Conservation (phyloP, 2,797 vertebrate species). For the Pygocentrus nattereri region DNA sequence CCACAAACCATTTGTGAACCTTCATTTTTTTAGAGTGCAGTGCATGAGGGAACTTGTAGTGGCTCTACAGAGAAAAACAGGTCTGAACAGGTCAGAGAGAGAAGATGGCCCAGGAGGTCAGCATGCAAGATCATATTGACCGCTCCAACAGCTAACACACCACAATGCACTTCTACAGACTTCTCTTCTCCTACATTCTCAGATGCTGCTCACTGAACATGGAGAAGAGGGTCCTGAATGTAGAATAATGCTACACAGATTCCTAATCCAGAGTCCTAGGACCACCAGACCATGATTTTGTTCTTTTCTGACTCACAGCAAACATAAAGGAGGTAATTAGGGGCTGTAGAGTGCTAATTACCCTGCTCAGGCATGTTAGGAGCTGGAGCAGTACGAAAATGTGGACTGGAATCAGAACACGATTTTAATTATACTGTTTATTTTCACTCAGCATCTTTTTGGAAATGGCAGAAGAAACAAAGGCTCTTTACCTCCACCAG, state of each 20-base stretch:
- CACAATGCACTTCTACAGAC: neutral
- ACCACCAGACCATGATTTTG: constrained; percentile 23
- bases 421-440: neutral
- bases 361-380: neutral
- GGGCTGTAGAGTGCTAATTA: constrained; percentile 33
- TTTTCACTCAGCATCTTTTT: neutral
- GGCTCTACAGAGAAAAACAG: constrained; percentile 35
- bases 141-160: constrained; percentile 37
- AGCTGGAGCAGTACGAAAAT: constrained; percentile 13
- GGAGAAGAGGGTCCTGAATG: constrained; percentile 4
- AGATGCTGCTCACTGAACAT: neutral
- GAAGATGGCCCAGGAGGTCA: constrained; percentile 48
- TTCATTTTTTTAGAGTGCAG: neutral
- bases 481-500: neutral
- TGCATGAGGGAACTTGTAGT: constrained; percentile 26
- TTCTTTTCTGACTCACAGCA: constrained; percentile 36
- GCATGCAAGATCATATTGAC: constrained; percentile 61
- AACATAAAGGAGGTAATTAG: constrained; percentile 21
- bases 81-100: constrained; percentile 63
- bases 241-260: neutral
- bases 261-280: constrained; percentile 23
- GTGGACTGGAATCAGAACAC: constrained; percentile 15
- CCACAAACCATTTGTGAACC: neutral
- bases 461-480: neutral
- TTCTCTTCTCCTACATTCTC: neutral